Evolutionary conservation across 2,888 invertebrate genomes (phyloP).

Genomic region (Desoria tigrina): DNA sequence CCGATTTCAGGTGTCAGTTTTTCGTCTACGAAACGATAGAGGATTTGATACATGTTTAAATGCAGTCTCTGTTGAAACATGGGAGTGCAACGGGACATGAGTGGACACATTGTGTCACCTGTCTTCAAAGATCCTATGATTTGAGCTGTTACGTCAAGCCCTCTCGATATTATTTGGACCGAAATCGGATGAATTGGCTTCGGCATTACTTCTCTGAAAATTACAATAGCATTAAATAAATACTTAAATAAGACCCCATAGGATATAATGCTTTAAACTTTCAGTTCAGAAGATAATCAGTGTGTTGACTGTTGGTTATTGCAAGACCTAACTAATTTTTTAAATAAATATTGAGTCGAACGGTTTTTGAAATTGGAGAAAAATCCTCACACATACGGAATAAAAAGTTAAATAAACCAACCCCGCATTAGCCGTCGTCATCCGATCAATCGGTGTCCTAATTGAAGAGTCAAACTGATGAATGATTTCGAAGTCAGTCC

Average conservation of each 20-base stretch:
- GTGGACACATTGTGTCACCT: conserved; percentile 16
- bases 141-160: conserved; percentile 56
- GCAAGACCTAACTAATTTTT: too few relatives aligned
- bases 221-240: too few relatives aligned
- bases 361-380: too few relatives aligned
- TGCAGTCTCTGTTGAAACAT: conserved; percentile 57
- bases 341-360: too few relatives aligned
- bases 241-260: too few relatives aligned
- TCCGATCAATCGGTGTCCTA: conserved; percentile 66
- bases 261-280: too few relatives aligned
- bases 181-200: conserved; percentile 65
- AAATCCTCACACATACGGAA: too few relatives aligned
- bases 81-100: conserved; percentile 42
- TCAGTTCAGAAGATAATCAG: too few relatives aligned
- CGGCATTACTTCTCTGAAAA: conserved; percentile 66
- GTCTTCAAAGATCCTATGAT: conserved; percentile 41
- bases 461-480: conserved; percentile 75
- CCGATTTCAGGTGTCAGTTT: conserved; percentile 60
- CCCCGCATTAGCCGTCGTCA: conserved; percentile 73
- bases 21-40: conserved; percentile 58
- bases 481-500: conserved; percentile 74
- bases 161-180: conserved; percentile 56
- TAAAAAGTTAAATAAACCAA: too few relatives aligned
- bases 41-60: conserved; percentile 59
- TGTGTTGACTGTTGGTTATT: too few relatives aligned